phyloP scores from a whole-genome alignment of 2,888 invertebrate species.

The Steinernema carpocapsae region DNA sequence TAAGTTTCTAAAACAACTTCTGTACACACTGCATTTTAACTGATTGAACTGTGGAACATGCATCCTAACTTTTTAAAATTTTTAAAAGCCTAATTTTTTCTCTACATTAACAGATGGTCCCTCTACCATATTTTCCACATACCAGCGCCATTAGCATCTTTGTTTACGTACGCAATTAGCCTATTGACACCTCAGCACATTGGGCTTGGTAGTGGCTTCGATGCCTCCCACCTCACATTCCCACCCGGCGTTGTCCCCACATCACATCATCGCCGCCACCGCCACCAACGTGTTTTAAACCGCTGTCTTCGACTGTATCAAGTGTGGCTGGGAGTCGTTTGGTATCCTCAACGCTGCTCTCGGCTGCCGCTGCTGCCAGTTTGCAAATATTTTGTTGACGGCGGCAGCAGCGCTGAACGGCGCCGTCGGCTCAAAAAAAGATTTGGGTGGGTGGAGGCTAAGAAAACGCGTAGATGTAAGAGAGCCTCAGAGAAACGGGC shows the following conservation, averaged over 20 bases:
- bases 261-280: background rate
- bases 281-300: background rate
- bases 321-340: background rate
- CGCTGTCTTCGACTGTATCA: slow-evolving; percentile 5
- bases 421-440: slow-evolving; percentile 24
- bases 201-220: too few relatives aligned
- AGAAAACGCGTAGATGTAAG: background rate
- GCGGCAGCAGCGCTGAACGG: background rate
- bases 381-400: slow-evolving; percentile 29
- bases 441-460: background rate
- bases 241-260: background rate
- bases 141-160: background rate
- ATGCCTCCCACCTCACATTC: background rate
- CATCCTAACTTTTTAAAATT: too few relatives aligned
- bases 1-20: too few relatives aligned
- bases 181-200: slow-evolving; percentile 14
- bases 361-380: background rate
- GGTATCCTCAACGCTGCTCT: background rate
- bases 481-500: background rate
- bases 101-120: too few relatives aligned
- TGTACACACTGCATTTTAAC: too few relatives aligned
- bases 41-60: too few relatives aligned
- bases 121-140: background rate
- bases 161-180: slow-evolving; percentile 22
- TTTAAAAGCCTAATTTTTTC: too few relatives aligned